Evolutionary conservation across 1,140 invertebrate genomes (phyloP).

Genomic region (Lepidurus apus): DNA sequence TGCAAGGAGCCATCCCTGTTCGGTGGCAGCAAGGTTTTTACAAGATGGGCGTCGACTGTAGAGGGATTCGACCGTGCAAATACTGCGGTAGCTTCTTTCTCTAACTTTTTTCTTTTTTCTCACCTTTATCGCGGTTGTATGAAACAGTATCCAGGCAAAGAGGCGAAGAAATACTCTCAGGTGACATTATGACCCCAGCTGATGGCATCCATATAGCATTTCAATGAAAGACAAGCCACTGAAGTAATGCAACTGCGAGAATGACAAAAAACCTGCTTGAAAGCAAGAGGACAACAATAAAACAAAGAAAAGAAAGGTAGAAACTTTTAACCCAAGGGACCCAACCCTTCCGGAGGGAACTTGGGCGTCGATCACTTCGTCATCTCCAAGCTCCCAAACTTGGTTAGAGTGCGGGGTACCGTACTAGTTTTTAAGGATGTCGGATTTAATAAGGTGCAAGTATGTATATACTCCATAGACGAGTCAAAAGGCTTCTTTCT

Average conservation of each 20-base stretch:
- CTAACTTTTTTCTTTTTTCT: not conserved
- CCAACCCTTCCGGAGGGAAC: not conserved
- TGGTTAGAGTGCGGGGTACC: not conserved
- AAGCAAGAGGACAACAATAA: not conserved
- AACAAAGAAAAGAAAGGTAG: slow-evolving; percentile 5
- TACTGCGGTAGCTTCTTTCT: not conserved
- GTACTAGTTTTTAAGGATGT: not conserved
- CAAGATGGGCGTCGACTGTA: slow-evolving; percentile 14
- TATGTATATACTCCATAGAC: not conserved
- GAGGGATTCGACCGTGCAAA: slow-evolving; percentile 5
- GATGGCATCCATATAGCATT: not conserved
- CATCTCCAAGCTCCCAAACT: not conserved
- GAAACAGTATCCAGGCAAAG: not conserved
- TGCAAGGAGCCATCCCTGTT: not conserved
- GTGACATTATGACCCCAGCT: not conserved
- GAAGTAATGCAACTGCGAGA: not conserved
- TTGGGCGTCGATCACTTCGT: not conserved
- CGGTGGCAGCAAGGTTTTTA: not conserved
- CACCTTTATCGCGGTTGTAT: not conserved
- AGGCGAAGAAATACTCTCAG: not conserved
- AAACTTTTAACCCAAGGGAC: slow-evolving; percentile 10
- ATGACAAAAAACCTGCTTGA: not conserved
- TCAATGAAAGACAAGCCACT: not conserved
- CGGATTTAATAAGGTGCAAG: not conserved
- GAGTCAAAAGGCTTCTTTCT: not conserved